Evolutionary conservation across 2,888 invertebrate species (phyloP).

Genomic region (Eupithecia abbreviata): DNA sequence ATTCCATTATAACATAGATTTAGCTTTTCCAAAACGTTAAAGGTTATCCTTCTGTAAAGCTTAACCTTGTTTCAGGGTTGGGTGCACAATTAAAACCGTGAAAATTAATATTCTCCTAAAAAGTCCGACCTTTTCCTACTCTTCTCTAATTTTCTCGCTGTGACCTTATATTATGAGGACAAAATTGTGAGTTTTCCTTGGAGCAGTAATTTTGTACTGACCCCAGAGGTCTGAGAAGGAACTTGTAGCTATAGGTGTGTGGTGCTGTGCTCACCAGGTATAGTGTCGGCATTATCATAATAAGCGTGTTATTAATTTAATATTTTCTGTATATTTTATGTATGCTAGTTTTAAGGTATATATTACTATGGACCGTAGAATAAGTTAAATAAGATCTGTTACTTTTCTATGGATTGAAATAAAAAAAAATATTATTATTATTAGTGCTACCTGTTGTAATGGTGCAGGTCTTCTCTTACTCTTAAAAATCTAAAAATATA

Average conservation of each 20-base stretch:
- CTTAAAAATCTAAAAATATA: too few relatives aligned
- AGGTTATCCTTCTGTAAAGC: background rate
- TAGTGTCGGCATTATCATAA: too few relatives aligned
- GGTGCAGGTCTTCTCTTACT: background rate
- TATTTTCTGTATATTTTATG: too few relatives aligned
- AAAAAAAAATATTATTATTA: too few relatives aligned
- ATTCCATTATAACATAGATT: background rate
- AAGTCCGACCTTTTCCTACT: slow-evolving; percentile 8
- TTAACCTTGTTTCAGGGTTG: background rate
- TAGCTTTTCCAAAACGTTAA: background rate
- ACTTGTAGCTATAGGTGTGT: too few relatives aligned
- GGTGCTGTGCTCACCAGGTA: too few relatives aligned
- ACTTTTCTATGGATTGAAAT: too few relatives aligned
- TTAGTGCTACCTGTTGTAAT: background rate
- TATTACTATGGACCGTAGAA: too few relatives aligned
- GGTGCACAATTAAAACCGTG: slow-evolving; percentile 10
- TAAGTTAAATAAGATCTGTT: too few relatives aligned
- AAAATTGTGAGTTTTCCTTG: slow-evolving; percentile 15
- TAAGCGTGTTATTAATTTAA: too few relatives aligned
- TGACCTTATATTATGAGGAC: slow-evolving; percentile 33
- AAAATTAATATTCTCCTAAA: slow-evolving; percentile 16
- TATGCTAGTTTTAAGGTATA: too few relatives aligned
- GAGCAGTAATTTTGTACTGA: background rate
- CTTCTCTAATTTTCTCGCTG: slow-evolving; percentile 28
- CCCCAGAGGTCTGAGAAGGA: too few relatives aligned